Percentiles rank a stretch among this genome's conserved stretches.
These are phyloP conservation scores for Syrrhaptes paradoxus DNA, from an alignment of 2,113 vertebrate genomes.

Conservation along the genomic window DNA sequence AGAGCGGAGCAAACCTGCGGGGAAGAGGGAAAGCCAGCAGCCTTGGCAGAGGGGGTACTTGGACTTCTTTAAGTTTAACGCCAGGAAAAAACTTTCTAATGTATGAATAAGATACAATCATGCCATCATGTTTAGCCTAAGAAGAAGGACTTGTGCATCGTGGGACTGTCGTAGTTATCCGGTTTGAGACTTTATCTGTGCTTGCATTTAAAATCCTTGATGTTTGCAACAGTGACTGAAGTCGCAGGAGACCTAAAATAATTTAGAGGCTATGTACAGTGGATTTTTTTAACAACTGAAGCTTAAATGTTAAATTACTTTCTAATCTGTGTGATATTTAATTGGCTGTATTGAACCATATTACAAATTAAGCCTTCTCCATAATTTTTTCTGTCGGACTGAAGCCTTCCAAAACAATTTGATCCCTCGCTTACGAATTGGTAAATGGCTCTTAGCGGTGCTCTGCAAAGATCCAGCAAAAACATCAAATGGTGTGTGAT, in stretches of 20 bases:
- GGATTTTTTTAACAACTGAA: slow-evolving; percentile 63
- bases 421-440: slow-evolving; percentile 71
- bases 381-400: slow-evolving; percentile 70
- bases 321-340: slow-evolving; percentile 76
- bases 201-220: slow-evolving; percentile 37
- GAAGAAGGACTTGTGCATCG: neutral
- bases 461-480: slow-evolving; percentile 33
- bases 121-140: slow-evolving; percentile 29
- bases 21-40: neutral
- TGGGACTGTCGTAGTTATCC: slow-evolving; percentile 30
- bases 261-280: slow-evolving; percentile 28
- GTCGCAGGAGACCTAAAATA: slow-evolving; percentile 40
- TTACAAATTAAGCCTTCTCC: slow-evolving; percentile 75
- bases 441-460: slow-evolving; percentile 63
- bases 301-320: slow-evolving; percentile 73
- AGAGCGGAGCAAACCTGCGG: neutral
- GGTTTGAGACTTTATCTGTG: neutral
- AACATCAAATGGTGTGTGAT: neutral
- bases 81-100: neutral
- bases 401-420: slow-evolving; percentile 74
- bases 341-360: slow-evolving; percentile 76
- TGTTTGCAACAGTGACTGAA: neutral
- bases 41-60: neutral
- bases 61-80: neutral
- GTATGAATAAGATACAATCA: neutral